Conservation (phyloP, 2,888 invertebrate species). For the Mylabris sibirica region DNA sequence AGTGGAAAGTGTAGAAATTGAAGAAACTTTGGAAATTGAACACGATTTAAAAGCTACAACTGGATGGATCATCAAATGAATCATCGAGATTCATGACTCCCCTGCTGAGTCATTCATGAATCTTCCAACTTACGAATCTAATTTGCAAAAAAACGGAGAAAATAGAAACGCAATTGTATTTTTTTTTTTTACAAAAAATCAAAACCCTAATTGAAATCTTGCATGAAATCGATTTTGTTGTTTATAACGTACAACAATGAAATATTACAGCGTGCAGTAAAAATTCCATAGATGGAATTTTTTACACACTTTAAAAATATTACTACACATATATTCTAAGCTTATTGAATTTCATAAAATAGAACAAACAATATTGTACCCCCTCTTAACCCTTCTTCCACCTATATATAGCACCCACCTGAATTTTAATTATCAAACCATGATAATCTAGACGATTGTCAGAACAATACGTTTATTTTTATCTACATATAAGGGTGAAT, state of each 20-base stretch:
- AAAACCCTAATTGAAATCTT: background rate
- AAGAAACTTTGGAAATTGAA: too few relatives aligned
- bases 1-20: too few relatives aligned
- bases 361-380: too few relatives aligned
- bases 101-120: background rate
- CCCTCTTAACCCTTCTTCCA: background rate
- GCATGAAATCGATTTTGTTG: background rate
- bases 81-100: too few relatives aligned
- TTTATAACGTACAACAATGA: background rate
- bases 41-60: too few relatives aligned
- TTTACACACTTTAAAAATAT: too few relatives aligned
- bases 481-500: background rate
- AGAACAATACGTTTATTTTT: background rate
- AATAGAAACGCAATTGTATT: too few relatives aligned
- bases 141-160: background rate
- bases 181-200: too few relatives aligned
- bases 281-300: too few relatives aligned
- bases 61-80: too few relatives aligned
- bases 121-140: background rate
- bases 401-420: background rate
- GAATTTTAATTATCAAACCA: background rate
- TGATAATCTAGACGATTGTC: background rate
- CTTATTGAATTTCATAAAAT: background rate
- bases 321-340: too few relatives aligned
- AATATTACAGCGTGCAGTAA: too few relatives aligned